Base-by-base conservation (phyloP, 2,797 vertebrate genomes). In the Acanthopagrus latus region DNA sequence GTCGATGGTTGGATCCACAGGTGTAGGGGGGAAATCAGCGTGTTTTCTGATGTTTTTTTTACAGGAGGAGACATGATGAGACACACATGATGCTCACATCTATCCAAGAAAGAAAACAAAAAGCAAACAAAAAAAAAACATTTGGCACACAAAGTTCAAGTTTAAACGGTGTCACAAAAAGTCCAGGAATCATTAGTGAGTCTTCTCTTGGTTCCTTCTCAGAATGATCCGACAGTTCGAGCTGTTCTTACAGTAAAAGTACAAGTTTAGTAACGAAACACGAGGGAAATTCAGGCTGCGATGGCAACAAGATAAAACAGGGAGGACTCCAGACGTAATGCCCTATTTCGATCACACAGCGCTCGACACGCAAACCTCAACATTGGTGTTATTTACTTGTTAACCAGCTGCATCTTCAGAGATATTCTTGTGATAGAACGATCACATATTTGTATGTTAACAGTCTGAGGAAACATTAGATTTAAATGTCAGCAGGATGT, bases 91-190 rank as follows among this genome's bases (percentile, higher is more conserved):
- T 12, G 20, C 29, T 73, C 64, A 64, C 67, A 59, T 23, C 12
- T 23, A 77, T 43, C 29, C 17, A 21, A 0, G 5, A 73, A 1
- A 43, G 21, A 59, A 1, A 1, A 43, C 21, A 59, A 1, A 52
- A 33, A 17, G 74, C 64, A n/a, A n/a, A n/a, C n/a, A n/a, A n/a
- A 66, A 23, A 50, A 62, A 66, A 64, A n/a, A 29, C 2, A 17
- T 91, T 88, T 90, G 90, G 90, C 88, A 87, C 88, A 78, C 20
- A 47, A 56, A 83, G 10, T 83, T 84, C 74, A 84, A 76, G 75
- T 79, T 76, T 58, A 59, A 38, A 52, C 54, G 43, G 67, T 54
- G 25, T 69, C 62, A 60, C 55, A 74, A 77, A 9, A 29, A 11
- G n/a, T 44, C 17, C 41, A 25, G 52, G 47, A 21, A 33, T 65